Evolutionary conservation across 2,113 vertebrate genomes (phyloP).

Genomic region (Formicarius rufipectus): DNA sequence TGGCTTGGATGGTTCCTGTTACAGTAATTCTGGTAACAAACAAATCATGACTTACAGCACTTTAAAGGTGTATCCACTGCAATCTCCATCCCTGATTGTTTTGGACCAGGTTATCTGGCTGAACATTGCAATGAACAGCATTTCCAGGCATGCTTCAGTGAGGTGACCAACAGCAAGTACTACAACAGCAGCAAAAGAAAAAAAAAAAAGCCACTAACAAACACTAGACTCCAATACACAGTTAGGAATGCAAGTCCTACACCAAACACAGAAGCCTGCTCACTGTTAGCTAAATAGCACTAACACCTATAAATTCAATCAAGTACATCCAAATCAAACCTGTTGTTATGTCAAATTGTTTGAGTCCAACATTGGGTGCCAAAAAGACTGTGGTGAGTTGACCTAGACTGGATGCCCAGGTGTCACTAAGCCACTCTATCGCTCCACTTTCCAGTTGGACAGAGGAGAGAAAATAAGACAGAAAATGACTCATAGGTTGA

Average conservation of each 20-base stretch:
- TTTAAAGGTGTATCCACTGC: neutral
- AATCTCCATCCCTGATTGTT: neutral
- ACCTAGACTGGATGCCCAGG: neutral
- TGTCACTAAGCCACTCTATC: neutral
- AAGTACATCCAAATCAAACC: too few species aligned
- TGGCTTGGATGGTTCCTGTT: neutral
- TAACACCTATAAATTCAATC: too few species aligned
- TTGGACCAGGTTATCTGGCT: neutral
- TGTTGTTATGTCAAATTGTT: too few species aligned
- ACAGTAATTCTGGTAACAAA: neutral
- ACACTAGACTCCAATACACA: too few species aligned
- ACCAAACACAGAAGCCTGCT: too few species aligned
- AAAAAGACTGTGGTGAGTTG: neutral
- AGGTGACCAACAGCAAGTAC: too few species aligned
- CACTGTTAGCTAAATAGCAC: too few species aligned
- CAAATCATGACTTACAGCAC: neutral
- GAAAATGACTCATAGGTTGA: neutral
- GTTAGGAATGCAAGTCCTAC: too few species aligned
- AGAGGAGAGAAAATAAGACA: neutral
- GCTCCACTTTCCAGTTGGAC: neutral
- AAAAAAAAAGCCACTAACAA: too few species aligned
- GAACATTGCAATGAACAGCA: neutral
- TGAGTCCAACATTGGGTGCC: too few species aligned
- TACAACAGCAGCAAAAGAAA: too few species aligned
- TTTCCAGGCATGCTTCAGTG: too few species aligned